These are phyloP conservation scores for Chalcis sispes DNA, from an alignment of 2,888 invertebrate genomes.

Conservation along the genomic window DNA sequence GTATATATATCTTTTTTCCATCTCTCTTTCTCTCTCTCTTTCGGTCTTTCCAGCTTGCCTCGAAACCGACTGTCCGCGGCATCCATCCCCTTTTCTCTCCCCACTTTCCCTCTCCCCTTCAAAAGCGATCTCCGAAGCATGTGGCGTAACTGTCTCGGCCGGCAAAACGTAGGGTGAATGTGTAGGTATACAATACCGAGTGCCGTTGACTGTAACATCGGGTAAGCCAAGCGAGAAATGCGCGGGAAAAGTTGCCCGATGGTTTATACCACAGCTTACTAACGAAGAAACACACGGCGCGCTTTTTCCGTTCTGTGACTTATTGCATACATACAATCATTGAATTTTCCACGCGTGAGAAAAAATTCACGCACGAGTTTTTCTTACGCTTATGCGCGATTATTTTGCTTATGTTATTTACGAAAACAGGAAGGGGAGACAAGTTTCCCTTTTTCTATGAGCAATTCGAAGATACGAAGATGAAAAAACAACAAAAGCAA, in stretches of 20 bases:
- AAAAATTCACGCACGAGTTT: background rate
- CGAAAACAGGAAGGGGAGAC: too few species aligned
- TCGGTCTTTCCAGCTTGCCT: background rate
- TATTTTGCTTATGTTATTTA: too few species aligned
- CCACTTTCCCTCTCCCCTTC: conserved; percentile 42
- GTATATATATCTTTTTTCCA: conserved; percentile 15
- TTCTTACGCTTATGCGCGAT: too few species aligned
- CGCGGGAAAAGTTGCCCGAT: conserved; percentile 41
- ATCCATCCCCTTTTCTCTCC: conserved; percentile 39
- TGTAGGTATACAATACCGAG: too few species aligned
- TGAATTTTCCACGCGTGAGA: conserved; percentile 15
- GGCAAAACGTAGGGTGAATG: background rate
- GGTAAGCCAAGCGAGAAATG: conserved; percentile 11
- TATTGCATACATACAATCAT: too few species aligned
- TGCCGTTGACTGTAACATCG: too few species aligned
- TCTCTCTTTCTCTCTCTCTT: background rate
- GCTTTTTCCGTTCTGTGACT: background rate
- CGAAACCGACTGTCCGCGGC: background rate
- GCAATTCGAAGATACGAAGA: background rate
- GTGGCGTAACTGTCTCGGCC: conserved; percentile 59
- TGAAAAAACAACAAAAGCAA: too few species aligned
- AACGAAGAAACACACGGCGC: too few species aligned
- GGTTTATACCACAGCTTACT: too few species aligned
- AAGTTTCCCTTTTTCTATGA: background rate
- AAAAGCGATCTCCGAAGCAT: conserved; percentile 51